Evolutionary conservation across 1,140 invertebrate species (phyloP).

Genomic region (Drosophila subobscura): DNA sequence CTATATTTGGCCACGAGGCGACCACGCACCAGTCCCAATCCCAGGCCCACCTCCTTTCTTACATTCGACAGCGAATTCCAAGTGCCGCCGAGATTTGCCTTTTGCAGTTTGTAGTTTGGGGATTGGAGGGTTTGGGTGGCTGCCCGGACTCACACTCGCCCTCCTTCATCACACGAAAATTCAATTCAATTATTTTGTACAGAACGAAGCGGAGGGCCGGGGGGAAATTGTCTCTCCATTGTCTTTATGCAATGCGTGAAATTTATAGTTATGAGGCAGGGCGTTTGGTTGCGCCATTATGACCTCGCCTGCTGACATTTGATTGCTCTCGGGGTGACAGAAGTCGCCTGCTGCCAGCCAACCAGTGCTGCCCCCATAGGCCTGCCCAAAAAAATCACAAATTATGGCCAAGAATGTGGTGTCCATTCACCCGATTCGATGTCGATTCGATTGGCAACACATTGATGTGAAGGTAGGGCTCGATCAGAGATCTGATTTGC

Average conservation of each 20-base stretch:
- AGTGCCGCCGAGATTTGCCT: conserved; percentile 68
- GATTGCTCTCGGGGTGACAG: conserved; percentile 55
- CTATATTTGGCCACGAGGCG: conserved; percentile 52
- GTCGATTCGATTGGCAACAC: conserved; percentile 23
- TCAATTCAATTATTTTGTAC: conserved; percentile 68
- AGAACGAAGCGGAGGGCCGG: neutral
- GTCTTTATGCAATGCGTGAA: conserved; percentile 71
- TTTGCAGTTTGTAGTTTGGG: conserved; percentile 20
- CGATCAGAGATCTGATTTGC: conserved; percentile 33
- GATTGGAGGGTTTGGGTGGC: conserved; percentile 14
- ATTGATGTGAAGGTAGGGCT: conserved; percentile 45
- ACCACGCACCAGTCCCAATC: conserved; percentile 59
- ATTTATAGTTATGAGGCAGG: conserved; percentile 74
- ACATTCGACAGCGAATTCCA: conserved; percentile 31
- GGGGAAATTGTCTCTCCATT: conserved; percentile 63
- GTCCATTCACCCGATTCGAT: conserved; percentile 46
- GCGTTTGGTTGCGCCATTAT: conserved; percentile 44
- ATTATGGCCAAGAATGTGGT: conserved; percentile 63
- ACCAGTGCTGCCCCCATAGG: too few species aligned
- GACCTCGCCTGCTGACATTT: conserved; percentile 74
- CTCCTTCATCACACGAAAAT: conserved; percentile 55
- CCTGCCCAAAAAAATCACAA: conserved; percentile 30
- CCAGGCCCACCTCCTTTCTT: neutral
- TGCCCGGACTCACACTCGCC: conserved; percentile 3
- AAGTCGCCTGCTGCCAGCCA: conserved; percentile 29